phyloP scores from a whole-genome alignment of 2,888 invertebrate species.

The Heliconius sara region DNA sequence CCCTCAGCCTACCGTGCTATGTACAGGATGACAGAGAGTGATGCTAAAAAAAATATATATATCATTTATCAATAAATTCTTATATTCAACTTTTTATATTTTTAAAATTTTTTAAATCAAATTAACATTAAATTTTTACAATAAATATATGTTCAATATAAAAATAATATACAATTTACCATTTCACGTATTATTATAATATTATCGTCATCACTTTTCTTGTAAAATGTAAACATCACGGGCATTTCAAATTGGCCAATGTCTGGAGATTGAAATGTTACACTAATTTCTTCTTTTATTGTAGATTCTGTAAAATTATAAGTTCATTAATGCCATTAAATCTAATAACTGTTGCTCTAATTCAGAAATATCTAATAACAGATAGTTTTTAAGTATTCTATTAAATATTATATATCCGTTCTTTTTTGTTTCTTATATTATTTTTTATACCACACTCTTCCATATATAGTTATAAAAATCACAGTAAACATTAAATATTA shows the following conservation, averaged over 20 bases:
- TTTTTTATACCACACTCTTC: too few species aligned
- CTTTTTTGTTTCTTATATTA: too few species aligned
- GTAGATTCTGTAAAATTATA: conserved; percentile 60
- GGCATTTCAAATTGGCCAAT: conserved; percentile 78
- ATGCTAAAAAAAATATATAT: too few species aligned
- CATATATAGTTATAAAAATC: too few species aligned
- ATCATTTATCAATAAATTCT: not conserved
- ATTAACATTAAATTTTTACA: too few species aligned
- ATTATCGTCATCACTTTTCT: conserved; percentile 54
- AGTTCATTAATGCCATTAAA: not conserved
- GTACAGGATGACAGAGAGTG: not conserved
- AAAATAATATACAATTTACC: conserved; percentile 60
- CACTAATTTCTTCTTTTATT: conserved; percentile 56
- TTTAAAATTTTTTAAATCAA: too few species aligned
- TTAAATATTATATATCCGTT: too few species aligned
- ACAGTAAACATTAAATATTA: too few species aligned
- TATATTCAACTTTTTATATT: too few species aligned
- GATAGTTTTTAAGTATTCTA: too few species aligned
- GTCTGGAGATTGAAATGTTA: conserved; percentile 56
- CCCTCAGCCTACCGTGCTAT: not conserved
- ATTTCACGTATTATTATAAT: conserved; percentile 73
- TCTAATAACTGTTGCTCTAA: not conserved
- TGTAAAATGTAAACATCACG: conserved; percentile 72
- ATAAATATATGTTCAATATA: not conserved
- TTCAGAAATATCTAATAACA: too few species aligned